Base-by-base conservation (phyloP, 1,140 invertebrate species). In the Nebria ingens region DNA sequence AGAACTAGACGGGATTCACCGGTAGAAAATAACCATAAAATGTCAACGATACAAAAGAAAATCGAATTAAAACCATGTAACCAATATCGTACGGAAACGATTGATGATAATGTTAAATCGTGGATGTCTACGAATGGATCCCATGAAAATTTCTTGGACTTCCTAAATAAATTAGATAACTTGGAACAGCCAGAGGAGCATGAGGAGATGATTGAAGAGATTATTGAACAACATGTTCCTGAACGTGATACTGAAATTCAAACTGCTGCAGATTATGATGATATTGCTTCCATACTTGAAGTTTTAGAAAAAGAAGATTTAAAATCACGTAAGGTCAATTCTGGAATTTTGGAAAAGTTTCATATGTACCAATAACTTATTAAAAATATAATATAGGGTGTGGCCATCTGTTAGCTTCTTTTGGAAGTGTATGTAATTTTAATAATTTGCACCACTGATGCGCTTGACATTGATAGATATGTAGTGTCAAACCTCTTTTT, bases 291-390 rank as follows among this genome's bases (percentile, higher is more conserved):
- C 1, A 66, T 69, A 53, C 50, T 69, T 3, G 58, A 69, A 61
- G 62, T 56, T 19, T 54, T 69, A 19, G 66, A 69, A 62, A 59
- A 61, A 25, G 65, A 65, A 56, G 64, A 68, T 56, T 66, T 63
- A 58, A 65, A 63, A 56, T 67, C 67, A 17, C 64, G 67, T 69
- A 58, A 64, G 60, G n/a, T n/a, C n/a, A n/a, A n/a, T n/a, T n/a
- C n/a, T n/a, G n/a, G 60, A 45, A 15, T 13, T 56, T 25, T 51
- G 34, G 20, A 49, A 23, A 17, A 19, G 29, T 50, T 49, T 22
- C 21, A 56, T 19, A 25, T 42, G 21, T 42, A 38, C 15, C 54
- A 19, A 38, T 52, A 54, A 1, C 38, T 50, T 56, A 12, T 9
- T 50, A 19, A 9, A 9, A 6, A 52, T 21, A 52, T 20, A 23